Base-by-base conservation (phyloP, 2,797 vertebrate genomes). In the Cheirogaleus major region DNA sequence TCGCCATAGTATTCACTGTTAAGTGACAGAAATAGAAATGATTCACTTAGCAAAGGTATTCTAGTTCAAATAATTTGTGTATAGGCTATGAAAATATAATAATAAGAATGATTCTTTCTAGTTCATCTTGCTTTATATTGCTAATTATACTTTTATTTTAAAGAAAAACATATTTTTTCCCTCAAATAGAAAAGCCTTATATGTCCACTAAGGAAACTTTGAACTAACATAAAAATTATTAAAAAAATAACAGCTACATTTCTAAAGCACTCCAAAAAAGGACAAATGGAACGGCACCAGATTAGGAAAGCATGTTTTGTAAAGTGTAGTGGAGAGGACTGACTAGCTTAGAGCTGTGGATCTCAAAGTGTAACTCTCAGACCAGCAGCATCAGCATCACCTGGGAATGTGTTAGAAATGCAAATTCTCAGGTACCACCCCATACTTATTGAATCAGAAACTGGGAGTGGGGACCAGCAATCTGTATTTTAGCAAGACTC, bases 41-140 rank as follows among this genome's bases (percentile, higher is more conserved):
- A 45, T 35, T 87, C 85, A 67, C 70, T 87, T 91, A 89, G n/a
- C 63, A 93, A 93, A 79, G 78, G 4, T 59, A 81, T 93, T 93
- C 69, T 63, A 41, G 38, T 95, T 97, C 43, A 88, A 91, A 95
- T 69, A 73, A 87, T 87, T 94, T 78, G 7, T 81, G 41, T 75
- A 72, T 30, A 27, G 45, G 13, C 35, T 90, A 78, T 63, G 67
- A 73, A 93, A 94, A 83, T 48, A 67, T 73, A 87, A 79, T 93
- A 91, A 92, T 27, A n/a, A 94, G 65, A 85, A 22, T 52, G 45
- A 80, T 59, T 78, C 41, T 55, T 86, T 61, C 55, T 55, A 95
- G 83, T 69, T 69, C 30, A 43, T 72, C 55, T 85, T 85, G 61
- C 23, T 89, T 95, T 63, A 82, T 65, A 65, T 57, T 73, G 38